These are phyloP conservation scores for Chlorospingus flavigularis DNA, from an alignment of 2,797 vertebrate species.

Conservation along the genomic window DNA sequence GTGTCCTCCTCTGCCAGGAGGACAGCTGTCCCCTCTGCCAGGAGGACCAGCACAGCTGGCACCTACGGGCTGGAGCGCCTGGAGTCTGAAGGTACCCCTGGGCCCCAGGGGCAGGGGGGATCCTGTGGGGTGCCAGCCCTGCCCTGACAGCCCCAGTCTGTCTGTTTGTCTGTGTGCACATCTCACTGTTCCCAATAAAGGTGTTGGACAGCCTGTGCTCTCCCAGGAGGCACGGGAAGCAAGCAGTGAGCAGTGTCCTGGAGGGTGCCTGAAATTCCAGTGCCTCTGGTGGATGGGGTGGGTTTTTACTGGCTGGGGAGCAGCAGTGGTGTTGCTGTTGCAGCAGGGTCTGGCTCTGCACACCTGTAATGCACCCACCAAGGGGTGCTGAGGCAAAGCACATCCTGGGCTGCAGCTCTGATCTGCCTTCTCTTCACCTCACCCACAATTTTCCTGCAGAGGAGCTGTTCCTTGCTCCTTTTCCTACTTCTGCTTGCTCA, in stretches of 20 bases:
- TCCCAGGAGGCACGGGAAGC: neutral
- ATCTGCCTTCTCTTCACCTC: neutral
- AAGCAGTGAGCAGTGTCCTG: neutral
- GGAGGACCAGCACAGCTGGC: slow-evolving; percentile 58
- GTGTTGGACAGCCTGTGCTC: neutral
- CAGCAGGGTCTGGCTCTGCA: neutral
- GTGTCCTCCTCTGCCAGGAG: slow-evolving; percentile 44
- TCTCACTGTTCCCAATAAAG: neutral
- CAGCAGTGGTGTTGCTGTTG: neutral
- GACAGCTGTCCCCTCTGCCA: slow-evolving; percentile 30
- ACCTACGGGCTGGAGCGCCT: slow-evolving; percentile 74
- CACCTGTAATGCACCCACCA: neutral
- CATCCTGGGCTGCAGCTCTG: neutral
- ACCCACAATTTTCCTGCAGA: neutral
- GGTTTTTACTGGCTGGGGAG: neutral
- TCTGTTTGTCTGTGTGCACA: neutral
- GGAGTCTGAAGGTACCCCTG: slow-evolving; percentile 77
- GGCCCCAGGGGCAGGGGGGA: neutral
- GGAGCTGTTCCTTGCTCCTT: neutral
- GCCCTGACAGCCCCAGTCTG: neutral
- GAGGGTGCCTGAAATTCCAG: neutral
- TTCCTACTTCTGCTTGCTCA: neutral
- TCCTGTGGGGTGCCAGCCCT: neutral
- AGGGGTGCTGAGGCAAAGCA: neutral
- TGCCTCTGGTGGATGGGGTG: neutral